Conservation (phyloP, 2,113 vertebrate genomes). For the Melanostigma gelatinosum region DNA sequence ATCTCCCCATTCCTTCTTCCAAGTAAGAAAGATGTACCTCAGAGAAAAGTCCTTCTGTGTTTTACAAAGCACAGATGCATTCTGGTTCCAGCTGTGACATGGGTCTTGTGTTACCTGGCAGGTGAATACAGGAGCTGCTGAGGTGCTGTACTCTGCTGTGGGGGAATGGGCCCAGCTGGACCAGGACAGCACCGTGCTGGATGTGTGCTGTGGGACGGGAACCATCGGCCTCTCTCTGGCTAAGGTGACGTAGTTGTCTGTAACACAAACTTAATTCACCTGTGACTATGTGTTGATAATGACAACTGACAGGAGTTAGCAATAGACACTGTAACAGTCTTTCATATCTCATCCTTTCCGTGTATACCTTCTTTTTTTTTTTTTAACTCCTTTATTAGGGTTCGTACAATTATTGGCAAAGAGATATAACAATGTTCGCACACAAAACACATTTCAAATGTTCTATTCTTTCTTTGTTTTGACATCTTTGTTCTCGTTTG, state of each 20-base stretch:
- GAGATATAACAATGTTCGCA: background rate
- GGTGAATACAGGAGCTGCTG: constrained; percentile 94
- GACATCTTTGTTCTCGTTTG: background rate
- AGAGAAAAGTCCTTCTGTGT: background rate
- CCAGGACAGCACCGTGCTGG: constrained; percentile 87
- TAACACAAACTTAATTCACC: background rate
- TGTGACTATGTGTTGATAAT: background rate
- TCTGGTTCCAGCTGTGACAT: background rate
- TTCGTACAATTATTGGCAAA: background rate
- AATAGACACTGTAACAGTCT: background rate
- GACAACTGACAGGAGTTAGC: background rate
- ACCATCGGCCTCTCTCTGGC: constrained; percentile 97
- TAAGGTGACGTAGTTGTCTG: constrained; percentile 76
- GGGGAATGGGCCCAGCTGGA: constrained; percentile 92
- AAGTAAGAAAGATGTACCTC: constrained; percentile 79
- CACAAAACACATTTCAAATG: background rate
- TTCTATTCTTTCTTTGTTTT: background rate
- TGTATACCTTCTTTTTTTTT: background rate
- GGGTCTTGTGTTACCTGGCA: constrained; percentile 56
- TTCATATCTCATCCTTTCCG: background rate
- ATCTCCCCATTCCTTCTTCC: constrained; percentile 97
- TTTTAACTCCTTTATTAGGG: background rate
- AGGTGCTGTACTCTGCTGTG: constrained; percentile 91
- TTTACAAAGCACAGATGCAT: background rate
- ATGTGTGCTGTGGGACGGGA: constrained; percentile 96